Evolutionary conservation across 2,888 invertebrate species (phyloP), one percentile per base, ranked within the genome.

Genomic region (Caprella mutica): DNA sequence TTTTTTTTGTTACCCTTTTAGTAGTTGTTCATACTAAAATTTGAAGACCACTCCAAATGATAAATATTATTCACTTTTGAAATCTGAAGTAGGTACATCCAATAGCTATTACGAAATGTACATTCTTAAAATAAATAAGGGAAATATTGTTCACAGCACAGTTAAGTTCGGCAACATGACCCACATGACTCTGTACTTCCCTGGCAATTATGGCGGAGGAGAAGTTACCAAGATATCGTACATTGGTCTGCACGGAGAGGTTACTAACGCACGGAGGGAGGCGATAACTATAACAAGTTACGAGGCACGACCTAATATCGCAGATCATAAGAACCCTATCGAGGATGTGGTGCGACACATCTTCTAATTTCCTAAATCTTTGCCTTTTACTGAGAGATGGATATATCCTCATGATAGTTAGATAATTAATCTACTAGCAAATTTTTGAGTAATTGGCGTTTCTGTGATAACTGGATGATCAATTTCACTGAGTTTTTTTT

Each of bases 211-310:
- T 75, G 93, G 93, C 23, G 48, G 30, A 5, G 65, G 62, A 29
- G 88, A 89, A n/a, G 80, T 75, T 51, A 89, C 90, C 1, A 82
- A 81, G 70, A 82, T 96, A 62, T 89, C 85, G 71, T 98, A 97
- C 71, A 96, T 98, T 70, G 97, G 93, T 9, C 77, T 98, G 40
- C 83, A 85, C 71, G 98, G 97, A 23, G 96, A 97, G 76, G 98
- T 86, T 77, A 79, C 80, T 12, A 82, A 84, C 70, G 84, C 82
- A 0, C 86, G 86, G 69, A 78, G 83, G 66, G 91, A 93, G 71
- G 92, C 91, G 51, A 89, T 94, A 0, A 86, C 88, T 2, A 88
- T 94, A 69, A 88, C 90, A 70, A 85, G 83, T 50, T 96, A 96
- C 72, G 94, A 96, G 75, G 75, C 85, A 0, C 77, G 82, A 58